Evolutionary conservation across 1,140 invertebrate genomes (phyloP), one percentile per base, ranked within the genome.

Genomic region (Brachionus asplanchnoidis): DNA sequence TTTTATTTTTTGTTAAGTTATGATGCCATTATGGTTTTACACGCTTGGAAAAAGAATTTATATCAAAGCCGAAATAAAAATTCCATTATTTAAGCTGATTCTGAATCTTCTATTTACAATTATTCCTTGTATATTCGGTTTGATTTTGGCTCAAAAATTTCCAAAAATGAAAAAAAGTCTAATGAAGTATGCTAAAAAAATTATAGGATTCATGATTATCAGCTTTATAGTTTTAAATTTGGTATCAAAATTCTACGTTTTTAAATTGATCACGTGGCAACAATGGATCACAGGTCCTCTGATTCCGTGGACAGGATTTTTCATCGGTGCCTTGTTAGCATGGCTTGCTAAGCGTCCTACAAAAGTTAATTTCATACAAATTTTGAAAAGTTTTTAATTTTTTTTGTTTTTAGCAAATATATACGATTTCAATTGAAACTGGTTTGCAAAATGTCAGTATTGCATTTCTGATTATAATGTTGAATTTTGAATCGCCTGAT

Each of bases 301-400:
- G 11, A 90, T 98, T 66, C 95, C 97, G 0, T 96, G 94, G 92
- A 88, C 94, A 17, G 97, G 96, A 5, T 98, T 97, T 89, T 50
- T 93, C 5, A 90, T 93, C 36, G 96, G 95, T 28, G 93, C 85
- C 1, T 14, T 88, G 5, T 42, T 88, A 6, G 86, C 87, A 12
- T 60, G 86, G 5, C 85, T 88, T 42, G 86, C 85, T 44, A 85
- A 88, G 20, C 87, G 87, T 83, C 86, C 87, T 7, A 86, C 85
- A 79, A 17, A 46, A 68, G 79, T 82, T 66, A 53, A n/a, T 32
- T 73, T 77, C n/a, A 32, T 28, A 77, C n/a, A 9, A 11, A 5
- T 32, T 65, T 17, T 0, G 2, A 3, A 23, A 65, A 8, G 11
- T 42, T 40, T 40, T 65, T 32, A 23, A 53, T 40, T 82, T 68